Percentiles rank a stretch among this genome's conserved stretches.
phyloP scores from a whole-genome alignment of 1,140 invertebrate species.

The Coenobita brevimanus region DNA sequence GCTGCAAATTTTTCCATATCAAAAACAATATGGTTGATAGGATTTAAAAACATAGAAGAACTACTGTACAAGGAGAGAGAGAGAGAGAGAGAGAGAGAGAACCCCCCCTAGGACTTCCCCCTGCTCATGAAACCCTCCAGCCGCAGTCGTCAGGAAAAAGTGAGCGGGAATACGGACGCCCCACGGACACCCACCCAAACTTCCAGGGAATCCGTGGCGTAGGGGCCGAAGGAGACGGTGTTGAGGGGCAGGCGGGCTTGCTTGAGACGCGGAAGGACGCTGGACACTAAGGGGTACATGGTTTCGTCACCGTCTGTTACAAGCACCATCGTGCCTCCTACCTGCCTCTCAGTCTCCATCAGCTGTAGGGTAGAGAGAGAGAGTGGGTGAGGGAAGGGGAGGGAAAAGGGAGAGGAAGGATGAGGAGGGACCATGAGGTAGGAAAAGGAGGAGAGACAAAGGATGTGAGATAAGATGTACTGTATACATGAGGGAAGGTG shows the following conservation, averaged over 20 bases:
- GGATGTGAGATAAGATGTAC: too few species aligned
- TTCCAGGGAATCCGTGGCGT: conserved; percentile 48
- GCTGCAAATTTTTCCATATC: too few species aligned
- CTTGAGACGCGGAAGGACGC: conserved; percentile 14
- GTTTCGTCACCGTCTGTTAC: conserved; percentile 52
- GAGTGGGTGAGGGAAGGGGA: neutral
- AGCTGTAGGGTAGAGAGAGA: conserved; percentile 16
- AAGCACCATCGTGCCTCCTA: conserved; percentile 31
- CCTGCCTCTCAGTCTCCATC: neutral
- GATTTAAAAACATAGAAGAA: too few species aligned
- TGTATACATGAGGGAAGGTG: too few species aligned
- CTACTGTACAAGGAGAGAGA: neutral
- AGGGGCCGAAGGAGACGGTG: conserved; percentile 43
- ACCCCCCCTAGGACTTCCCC: too few species aligned
- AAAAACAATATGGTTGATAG: too few species aligned
- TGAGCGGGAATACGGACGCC: too few species aligned
- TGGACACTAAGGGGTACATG: conserved; percentile 21
- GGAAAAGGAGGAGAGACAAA: too few species aligned
- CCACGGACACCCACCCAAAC: conserved; percentile 21
- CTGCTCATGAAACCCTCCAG: too few species aligned
- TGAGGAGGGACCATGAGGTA: neutral
- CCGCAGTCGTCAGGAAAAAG: too few species aligned
- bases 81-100: too few species aligned
- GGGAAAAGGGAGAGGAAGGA: neutral
- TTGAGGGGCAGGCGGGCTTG: conserved; percentile 25